phyloP scores from a whole-genome alignment of 1,140 invertebrate genomes.

The Thaumatotibia leucotreta region DNA sequence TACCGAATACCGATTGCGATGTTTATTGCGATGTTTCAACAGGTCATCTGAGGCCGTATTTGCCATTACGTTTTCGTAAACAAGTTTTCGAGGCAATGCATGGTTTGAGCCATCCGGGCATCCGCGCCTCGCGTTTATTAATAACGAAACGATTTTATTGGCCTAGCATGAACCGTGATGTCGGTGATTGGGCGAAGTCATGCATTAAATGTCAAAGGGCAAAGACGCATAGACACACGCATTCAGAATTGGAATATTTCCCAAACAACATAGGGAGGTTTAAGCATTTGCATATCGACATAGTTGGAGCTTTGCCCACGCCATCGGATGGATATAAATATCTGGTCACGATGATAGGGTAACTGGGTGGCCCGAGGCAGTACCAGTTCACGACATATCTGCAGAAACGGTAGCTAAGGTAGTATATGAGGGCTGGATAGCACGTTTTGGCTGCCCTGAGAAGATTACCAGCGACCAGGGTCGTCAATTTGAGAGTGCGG shows the following conservation, averaged over 20 bases:
- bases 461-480: constrained; percentile 47
- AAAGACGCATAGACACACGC: constrained; percentile 26
- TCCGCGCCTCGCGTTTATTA: constrained; percentile 15
- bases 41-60: background rate
- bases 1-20: too few species aligned
- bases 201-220: constrained; percentile 32
- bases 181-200: constrained; percentile 18
- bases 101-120: constrained; percentile 32
- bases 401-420: constrained; percentile 42
- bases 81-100: constrained; percentile 12
- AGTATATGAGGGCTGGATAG: constrained; percentile 48
- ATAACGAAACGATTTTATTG: constrained; percentile 34
- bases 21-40: background rate
- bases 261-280: background rate
- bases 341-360: constrained; percentile 30
- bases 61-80: background rate
- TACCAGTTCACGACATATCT: constrained; percentile 33
- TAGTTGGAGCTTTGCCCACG: background rate
- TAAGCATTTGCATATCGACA: too few species aligned
- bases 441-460: constrained; percentile 43
- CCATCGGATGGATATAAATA: background rate
- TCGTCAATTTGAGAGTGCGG: constrained; percentile 25
- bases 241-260: background rate
- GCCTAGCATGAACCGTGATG: constrained; percentile 30
- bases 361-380: constrained; percentile 42